phyloP scores from a whole-genome alignment of 2,797 vertebrate genomes.

The Bradypodion ventrale region DNA sequence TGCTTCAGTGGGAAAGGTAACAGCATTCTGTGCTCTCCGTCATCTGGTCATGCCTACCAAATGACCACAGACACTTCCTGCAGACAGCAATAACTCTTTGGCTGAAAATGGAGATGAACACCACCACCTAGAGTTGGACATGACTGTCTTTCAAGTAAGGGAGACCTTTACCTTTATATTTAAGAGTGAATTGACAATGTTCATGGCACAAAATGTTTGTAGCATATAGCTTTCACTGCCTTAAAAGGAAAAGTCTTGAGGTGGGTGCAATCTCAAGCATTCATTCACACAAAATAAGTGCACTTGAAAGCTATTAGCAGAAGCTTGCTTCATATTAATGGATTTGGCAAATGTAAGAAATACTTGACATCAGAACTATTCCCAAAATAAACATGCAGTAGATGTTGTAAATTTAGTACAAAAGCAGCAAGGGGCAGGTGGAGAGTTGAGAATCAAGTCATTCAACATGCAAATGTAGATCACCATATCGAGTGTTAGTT shows the following conservation, averaged over 20 bases:
- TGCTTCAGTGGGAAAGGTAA: too few species aligned
- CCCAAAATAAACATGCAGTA: constrained; percentile 48
- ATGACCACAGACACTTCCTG: too few species aligned
- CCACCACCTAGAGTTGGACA: too few species aligned
- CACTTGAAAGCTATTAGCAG: constrained; percentile 56
- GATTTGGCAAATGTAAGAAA: constrained; percentile 44
- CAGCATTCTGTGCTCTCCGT: too few species aligned
- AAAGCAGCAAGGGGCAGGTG: too few species aligned
- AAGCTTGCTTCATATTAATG: constrained; percentile 58
- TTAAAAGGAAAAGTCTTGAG: constrained; percentile 18
- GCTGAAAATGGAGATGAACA: too few species aligned
- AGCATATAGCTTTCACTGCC: constrained; percentile 26
- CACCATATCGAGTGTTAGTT: not conserved
- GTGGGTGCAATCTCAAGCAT: not conserved
- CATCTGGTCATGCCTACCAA: too few species aligned
- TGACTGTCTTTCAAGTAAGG: too few species aligned
- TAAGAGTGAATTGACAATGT: not conserved
- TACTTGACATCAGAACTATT: constrained; percentile 44
- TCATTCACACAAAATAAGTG: constrained; percentile 15
- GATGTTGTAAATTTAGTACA: constrained; percentile 35
- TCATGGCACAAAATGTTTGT: constrained; percentile 34
- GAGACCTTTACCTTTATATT: too few species aligned
- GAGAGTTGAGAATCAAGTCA: constrained; percentile 31
- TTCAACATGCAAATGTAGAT: constrained; percentile 36
- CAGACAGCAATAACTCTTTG: too few species aligned